A percentile compares a stretch with the other conserved stretches of the same genome.
Evolutionary conservation across 1,140 invertebrate genomes (phyloP).

Genomic region (Tetragnatha versicolor): DNA sequence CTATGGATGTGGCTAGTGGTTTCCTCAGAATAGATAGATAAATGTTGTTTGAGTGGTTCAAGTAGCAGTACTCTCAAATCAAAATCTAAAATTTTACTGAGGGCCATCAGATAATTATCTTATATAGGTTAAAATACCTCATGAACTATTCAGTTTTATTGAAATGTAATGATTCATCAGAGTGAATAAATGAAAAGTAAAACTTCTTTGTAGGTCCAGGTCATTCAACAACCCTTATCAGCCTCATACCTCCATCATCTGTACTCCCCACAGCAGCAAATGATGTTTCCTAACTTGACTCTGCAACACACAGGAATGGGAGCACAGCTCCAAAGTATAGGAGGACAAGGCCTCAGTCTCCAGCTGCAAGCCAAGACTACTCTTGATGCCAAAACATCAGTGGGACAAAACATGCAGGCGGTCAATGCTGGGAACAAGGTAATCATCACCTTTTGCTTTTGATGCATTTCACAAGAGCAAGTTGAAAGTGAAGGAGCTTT

Average conservation of each 20-base stretch:
- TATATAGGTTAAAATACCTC: too few relatives aligned
- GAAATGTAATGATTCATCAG: not conserved
- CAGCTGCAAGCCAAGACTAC: slow-evolving; percentile 53
- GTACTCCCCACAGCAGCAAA: slow-evolving; percentile 75
- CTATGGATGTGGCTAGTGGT: too few relatives aligned
- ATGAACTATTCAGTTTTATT: too few relatives aligned
- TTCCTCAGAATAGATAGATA: too few relatives aligned
- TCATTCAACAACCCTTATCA: slow-evolving; percentile 82
- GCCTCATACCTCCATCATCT: slow-evolving; percentile 78
- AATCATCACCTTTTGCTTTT: not conserved
- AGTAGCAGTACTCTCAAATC: too few relatives aligned
- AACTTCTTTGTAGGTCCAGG: slow-evolving; percentile 69
- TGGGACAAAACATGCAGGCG: slow-evolving; percentile 69
- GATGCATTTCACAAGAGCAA: not conserved
- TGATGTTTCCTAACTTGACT: slow-evolving; percentile 77
- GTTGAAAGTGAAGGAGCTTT: not conserved
- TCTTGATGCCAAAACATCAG: slow-evolving; percentile 42
- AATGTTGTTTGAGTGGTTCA: too few relatives aligned
- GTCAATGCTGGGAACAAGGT: slow-evolving; percentile 41
- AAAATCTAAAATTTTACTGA: too few relatives aligned
- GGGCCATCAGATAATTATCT: too few relatives aligned
- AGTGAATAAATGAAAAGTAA: not conserved
- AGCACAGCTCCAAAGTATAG: slow-evolving; percentile 39
- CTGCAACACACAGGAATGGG: slow-evolving; percentile 66
- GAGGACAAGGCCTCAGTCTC: slow-evolving; percentile 49